Conservation (phyloP, 2,888 invertebrate species). For the Noctua comes region DNA sequence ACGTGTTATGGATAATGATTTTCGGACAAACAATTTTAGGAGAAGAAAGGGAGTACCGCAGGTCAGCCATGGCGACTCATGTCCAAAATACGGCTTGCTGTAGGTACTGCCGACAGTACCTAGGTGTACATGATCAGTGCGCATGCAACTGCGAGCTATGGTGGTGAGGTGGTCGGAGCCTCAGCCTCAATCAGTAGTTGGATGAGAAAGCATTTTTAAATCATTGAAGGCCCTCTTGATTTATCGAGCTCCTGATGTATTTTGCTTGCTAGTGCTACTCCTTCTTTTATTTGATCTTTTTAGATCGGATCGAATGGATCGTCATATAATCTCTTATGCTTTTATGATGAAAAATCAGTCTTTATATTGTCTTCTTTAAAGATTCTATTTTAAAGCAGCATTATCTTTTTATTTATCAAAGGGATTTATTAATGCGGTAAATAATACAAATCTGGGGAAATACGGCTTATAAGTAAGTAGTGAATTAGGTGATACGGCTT, state of each 20-base stretch:
- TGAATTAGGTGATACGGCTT: slow-evolving; percentile 16
- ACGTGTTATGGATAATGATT: too few relatives aligned
- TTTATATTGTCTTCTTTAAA: not conserved
- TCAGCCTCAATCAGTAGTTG: not conserved
- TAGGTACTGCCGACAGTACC: too few relatives aligned
- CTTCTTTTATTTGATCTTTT: not conserved
- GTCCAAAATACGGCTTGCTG: not conserved
- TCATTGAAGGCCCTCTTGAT: not conserved
- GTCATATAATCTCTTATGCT: too few relatives aligned
- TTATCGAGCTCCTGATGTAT: not conserved
- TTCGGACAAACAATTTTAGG: too few relatives aligned
- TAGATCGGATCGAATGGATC: not conserved
- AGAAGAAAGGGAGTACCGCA: too few relatives aligned
- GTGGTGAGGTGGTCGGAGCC: not conserved
- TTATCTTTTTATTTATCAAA: slow-evolving; percentile 26
- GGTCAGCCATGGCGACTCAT: not conserved
- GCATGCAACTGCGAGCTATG: not conserved
- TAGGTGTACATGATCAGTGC: too few relatives aligned
- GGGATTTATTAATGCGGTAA: not conserved
- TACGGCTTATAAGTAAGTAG: slow-evolving; percentile 13
- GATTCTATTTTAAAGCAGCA: too few relatives aligned
- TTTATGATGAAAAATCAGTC: too few relatives aligned
- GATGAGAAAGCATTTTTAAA: not conserved
- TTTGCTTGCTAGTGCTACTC: not conserved
- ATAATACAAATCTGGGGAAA: slow-evolving; percentile 37